phyloP scores from a whole-genome alignment of 2,888 invertebrate species.

The Xestia sexstrigata region DNA sequence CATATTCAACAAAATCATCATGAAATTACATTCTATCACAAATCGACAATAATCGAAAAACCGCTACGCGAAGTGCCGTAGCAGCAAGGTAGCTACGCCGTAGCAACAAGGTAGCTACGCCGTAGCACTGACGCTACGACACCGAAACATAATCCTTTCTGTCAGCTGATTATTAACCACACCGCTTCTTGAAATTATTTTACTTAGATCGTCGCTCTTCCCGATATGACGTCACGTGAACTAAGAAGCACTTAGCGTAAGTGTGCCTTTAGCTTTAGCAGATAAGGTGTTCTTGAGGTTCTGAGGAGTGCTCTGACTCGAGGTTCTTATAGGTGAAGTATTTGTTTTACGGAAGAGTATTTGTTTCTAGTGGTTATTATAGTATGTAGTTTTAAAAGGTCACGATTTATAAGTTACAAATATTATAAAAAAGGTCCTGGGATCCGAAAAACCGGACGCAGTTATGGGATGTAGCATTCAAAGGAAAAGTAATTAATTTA shows the following conservation, averaged over 20 bases:
- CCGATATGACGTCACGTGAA: slow-evolving; percentile 19
- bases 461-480: too few species aligned
- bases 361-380: background rate
- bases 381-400: background rate
- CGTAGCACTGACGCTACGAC: slow-evolving; percentile 12
- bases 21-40: too few species aligned
- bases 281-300: slow-evolving; percentile 10
- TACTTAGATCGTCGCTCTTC: slow-evolving; percentile 5
- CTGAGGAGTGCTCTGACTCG: background rate
- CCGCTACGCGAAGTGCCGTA: background rate
- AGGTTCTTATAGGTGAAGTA: background rate
- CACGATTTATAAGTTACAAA: background rate
- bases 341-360: background rate
- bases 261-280: slow-evolving; percentile 26
- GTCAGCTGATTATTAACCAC: background rate
- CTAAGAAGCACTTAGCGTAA: slow-evolving; percentile 41
- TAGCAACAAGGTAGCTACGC: slow-evolving; percentile 12
- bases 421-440: too few species aligned
- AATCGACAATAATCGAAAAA: background rate
- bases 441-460: too few species aligned
- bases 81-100: background rate
- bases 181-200: slow-evolving; percentile 2
- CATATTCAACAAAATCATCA: background rate
- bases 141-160: background rate
- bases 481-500: too few species aligned